phyloP scores from a whole-genome alignment of 2,797 vertebrate species.

The Sparidentex hasta region DNA sequence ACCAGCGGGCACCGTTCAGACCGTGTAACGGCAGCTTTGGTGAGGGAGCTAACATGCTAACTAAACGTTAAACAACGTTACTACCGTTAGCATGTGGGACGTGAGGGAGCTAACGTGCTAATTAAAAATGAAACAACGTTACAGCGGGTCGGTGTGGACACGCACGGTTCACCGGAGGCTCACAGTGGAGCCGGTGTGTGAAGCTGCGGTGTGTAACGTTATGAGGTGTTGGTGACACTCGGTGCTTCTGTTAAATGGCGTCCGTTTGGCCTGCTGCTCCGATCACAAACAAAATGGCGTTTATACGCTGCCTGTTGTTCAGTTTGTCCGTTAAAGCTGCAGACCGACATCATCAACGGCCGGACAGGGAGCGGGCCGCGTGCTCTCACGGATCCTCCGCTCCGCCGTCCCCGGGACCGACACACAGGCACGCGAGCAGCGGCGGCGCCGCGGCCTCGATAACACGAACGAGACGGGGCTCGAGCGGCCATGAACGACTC shows the following conservation, averaged over 20 bases:
- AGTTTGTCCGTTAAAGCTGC: not conserved
- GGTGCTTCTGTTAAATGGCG: constrained; percentile 55
- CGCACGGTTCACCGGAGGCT: too few species aligned
- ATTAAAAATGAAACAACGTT: not conserved
- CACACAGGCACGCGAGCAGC: constrained; percentile 77
- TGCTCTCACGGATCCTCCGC: constrained; percentile 24
- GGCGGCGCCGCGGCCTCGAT: constrained; percentile 67
- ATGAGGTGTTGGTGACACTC: too few species aligned
- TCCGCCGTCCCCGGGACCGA: constrained; percentile 64
- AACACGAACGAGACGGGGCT: constrained; percentile 66
- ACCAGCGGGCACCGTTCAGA: not conserved
- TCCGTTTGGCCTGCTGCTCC: constrained; percentile 8
- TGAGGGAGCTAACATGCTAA: too few species aligned
- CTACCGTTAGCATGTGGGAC: not conserved
- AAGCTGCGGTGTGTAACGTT: not conserved
- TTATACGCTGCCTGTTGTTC: not conserved
- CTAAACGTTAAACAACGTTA: not conserved
- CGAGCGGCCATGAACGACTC: constrained; percentile 80
- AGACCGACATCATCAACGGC: not conserved
- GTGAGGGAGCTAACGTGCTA: constrained; percentile 20
- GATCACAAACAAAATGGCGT: constrained; percentile 56
- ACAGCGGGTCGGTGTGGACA: too few species aligned
- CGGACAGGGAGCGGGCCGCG: constrained; percentile 22
- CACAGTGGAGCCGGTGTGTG: too few species aligned
- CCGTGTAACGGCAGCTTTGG: not conserved